These are phyloP conservation scores for Gymnorhina tibicen DNA, from an alignment of 2,113 vertebrate genomes.

Conservation along the genomic window DNA sequence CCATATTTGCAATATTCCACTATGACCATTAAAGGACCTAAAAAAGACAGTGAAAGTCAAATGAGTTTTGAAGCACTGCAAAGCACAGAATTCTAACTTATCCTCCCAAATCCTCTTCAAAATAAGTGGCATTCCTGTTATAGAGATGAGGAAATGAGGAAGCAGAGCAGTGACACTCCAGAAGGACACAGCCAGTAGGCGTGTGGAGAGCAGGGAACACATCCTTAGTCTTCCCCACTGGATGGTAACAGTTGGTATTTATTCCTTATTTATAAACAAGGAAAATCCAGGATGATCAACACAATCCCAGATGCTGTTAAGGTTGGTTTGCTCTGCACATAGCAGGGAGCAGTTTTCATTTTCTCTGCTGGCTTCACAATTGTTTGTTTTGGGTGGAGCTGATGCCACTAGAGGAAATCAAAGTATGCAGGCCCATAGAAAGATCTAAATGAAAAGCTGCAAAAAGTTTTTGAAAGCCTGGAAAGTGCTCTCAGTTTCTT, in stretches of 20 bases:
- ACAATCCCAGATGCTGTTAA: not conserved
- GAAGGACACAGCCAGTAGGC: not conserved
- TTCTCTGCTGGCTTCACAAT: not conserved
- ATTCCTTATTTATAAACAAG: not conserved
- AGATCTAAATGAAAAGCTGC: not conserved
- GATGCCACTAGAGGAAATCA: not conserved
- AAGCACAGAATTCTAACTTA: not conserved
- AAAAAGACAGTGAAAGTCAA: not conserved
- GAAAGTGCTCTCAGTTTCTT: not conserved
- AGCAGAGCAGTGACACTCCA: not conserved
- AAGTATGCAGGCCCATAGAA: not conserved
- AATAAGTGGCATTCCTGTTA: not conserved
- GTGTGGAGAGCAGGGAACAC: not conserved
- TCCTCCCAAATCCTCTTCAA: not conserved
- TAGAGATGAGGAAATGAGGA: not conserved
- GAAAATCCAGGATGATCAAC: not conserved
- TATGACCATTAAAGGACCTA: constrained; percentile 92
- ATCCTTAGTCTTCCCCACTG: not conserved
- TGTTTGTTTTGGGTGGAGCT: not conserved
- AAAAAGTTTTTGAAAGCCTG: not conserved
- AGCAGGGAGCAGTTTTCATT: not conserved
- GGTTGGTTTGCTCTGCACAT: not conserved
- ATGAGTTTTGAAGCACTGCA: not conserved
- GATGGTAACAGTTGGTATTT: not conserved
- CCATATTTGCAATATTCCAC: constrained; percentile 95